Base-by-base conservation (phyloP, 2,888 invertebrate species). In the Caenorhabditis sp. region DNA sequence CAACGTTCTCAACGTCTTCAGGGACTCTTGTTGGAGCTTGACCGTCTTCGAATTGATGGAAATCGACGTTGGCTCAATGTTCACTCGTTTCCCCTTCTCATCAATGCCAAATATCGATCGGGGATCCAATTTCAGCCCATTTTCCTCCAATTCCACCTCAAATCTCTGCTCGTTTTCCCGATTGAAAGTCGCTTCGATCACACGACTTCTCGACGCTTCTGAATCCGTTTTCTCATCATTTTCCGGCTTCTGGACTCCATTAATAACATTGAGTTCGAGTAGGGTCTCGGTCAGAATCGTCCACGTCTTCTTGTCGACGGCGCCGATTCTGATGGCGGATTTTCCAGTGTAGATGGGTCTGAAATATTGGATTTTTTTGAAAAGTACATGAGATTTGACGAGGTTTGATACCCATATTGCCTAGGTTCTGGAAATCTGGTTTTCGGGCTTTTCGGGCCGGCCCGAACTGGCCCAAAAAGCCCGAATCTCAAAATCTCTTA, bases 251-350 rank as follows among this genome's bases (percentile, higher is more conserved):
- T 81, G 71, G 37, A 68, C 53, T 8, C 81, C 76, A 61, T 81
- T 81, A 5, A 15, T 40, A 11, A 84, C 82, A 18, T 64, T 68
- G 26, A 85, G 24, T 15, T 74, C 70, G 8, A 87, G 53, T 18
- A 53, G n/a, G 9, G 85, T 85, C 47, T 86, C 82, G 11, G 89
- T 87, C 55, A 89, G 56, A 44, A 89, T 72, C 44, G 65, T 77
- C 47, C 81, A 70, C 6, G 84, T 86, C 35, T 84, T 82, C 20
- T 82, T 74, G 58, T 85, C 85, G n/a, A 89, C 69, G 15, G 88
- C 88, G 15, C 80, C 88, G 24, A 89, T 72, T n/a, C 78, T 32
- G 5, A 83, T 44, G 2, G 61, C 22, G 40, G 50, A 82, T 20
- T 72, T 74, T 15, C 85, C 87, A 26, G 44, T 58, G 62, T 64